A percentile compares a stretch with the other conserved stretches of the same genome.
phyloP scores from a whole-genome alignment of 1,140 invertebrate species.

The Drosophila quadrilineata region DNA sequence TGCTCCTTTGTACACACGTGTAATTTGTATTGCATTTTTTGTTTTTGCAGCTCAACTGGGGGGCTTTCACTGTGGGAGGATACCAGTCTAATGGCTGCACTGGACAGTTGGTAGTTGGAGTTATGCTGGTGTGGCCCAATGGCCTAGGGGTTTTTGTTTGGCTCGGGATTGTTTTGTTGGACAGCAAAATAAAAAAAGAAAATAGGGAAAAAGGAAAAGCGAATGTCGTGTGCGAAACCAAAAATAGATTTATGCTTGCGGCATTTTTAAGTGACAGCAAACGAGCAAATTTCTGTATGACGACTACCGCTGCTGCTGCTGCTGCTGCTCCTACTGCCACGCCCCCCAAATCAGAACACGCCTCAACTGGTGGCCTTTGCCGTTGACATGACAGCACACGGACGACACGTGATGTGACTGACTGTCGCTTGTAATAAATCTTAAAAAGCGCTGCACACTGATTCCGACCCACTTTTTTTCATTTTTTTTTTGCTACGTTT shows the following conservation, averaged over 20 bases:
- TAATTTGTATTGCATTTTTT: conserved; percentile 35
- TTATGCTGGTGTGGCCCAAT: background rate
- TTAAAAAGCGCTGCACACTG: conserved; percentile 61
- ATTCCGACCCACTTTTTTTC: conserved; percentile 45
- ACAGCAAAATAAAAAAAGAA: no score
- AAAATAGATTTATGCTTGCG: conserved; percentile 79
- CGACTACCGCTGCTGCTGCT: conserved; percentile 9
- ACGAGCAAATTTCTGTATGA: conserved; percentile 67
- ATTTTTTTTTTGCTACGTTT: conserved; percentile 5
- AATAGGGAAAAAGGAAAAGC: no score
- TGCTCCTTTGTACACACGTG: conserved; percentile 17
- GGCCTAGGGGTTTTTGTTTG: conserved; percentile 37
- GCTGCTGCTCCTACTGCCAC: background rate
- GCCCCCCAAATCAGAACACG: background rate
- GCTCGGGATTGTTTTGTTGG: conserved; percentile 23
- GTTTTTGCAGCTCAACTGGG: background rate
- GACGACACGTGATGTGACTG: conserved; percentile 62
- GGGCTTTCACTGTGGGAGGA: background rate
- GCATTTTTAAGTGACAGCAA: conserved; percentile 78
- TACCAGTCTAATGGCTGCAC: background rate
- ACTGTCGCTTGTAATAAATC: conserved; percentile 74
- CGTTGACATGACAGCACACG: conserved; percentile 58
- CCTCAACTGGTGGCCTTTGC: conserved; percentile 2
- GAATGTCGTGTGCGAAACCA: conserved; percentile 56
- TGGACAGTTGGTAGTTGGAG: conserved; percentile 3